Percentiles rank a stretch among this genome's conserved stretches.
These are phyloP conservation scores for Baccha elongata DNA, from an alignment of 2,888 invertebrate genomes.

Conservation along the genomic window DNA sequence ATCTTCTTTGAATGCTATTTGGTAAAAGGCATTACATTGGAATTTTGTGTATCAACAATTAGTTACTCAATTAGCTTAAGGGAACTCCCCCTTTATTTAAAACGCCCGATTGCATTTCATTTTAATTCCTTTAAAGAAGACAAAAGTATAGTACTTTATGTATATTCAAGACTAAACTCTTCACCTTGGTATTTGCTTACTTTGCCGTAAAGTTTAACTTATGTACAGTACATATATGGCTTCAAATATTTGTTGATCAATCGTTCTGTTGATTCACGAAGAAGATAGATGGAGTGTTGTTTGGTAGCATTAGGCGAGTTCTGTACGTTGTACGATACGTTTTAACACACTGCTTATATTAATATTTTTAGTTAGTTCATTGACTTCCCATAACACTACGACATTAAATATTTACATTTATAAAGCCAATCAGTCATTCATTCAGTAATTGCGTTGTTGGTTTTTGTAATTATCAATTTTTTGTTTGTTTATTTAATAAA, in stretches of 20 bases:
- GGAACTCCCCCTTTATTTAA: not conserved
- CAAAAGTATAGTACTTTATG: not conserved
- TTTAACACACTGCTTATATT: constrained; percentile 1
- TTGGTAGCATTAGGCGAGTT: constrained; percentile 26
- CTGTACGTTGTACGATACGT: not conserved
- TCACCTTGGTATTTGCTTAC: constrained; percentile 11
- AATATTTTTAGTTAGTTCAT: not conserved
- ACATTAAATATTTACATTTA: constrained; percentile 9
- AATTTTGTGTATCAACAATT: constrained; percentile 23
- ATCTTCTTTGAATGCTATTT: not conserved
- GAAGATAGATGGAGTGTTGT: constrained; percentile 1
- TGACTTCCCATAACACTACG: not conserved
- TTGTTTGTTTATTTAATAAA: too few species aligned
- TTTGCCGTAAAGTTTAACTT: constrained; percentile 21
- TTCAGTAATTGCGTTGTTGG: not conserved
- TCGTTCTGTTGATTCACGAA: constrained; percentile 27
- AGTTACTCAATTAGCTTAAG: constrained; percentile 31
- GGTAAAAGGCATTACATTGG: constrained; percentile 7
- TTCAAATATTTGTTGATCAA: constrained; percentile 38
- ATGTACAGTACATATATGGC: too few species aligned
- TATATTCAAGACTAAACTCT: constrained; percentile 2
- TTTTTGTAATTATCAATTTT: constrained; percentile 6
- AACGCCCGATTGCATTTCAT: constrained; percentile 21
- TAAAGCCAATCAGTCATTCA: not conserved
- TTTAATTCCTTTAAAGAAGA: constrained; percentile 12